These are phyloP conservation scores for Argyra leucocephala DNA, from an alignment of 2,888 invertebrate genomes.

Conservation along the genomic window DNA sequence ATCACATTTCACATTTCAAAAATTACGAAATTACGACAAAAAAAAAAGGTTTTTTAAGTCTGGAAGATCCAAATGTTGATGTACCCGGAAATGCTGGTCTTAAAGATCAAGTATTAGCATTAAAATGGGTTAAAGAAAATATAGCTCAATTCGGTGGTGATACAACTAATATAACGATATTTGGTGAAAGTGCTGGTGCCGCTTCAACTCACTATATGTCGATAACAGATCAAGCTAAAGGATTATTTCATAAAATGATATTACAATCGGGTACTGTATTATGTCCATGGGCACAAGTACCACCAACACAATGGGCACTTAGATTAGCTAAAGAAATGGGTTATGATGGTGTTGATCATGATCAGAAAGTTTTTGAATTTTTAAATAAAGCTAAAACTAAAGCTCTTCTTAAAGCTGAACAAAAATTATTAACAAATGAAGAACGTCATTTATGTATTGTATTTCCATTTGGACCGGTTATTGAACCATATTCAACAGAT, in stretches of 20 bases:
- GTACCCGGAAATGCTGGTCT: slow-evolving; percentile 49
- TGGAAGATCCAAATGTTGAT: slow-evolving; percentile 43
- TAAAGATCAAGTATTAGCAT: slow-evolving; percentile 47
- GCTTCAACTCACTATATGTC: slow-evolving; percentile 45
- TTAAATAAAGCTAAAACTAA: slow-evolving; percentile 37
- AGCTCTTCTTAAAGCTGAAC: slow-evolving; percentile 35
- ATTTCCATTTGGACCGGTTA: slow-evolving; percentile 36
- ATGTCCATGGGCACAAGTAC: slow-evolving; percentile 37
- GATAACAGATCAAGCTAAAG: slow-evolving; percentile 44
- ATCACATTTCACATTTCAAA: no score
- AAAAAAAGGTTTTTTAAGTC: slow-evolving; percentile 36
- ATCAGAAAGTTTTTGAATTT: slow-evolving; percentile 37
- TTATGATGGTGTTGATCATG: slow-evolving; percentile 35
- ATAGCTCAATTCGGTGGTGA: slow-evolving; percentile 47
- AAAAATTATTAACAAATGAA: slow-evolving; percentile 36
- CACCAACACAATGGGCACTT: slow-evolving; percentile 33
- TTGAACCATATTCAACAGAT: slow-evolving; percentile 36
- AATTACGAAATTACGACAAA: no score
- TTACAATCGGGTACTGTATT: slow-evolving; percentile 38
- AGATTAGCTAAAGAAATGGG: slow-evolving; percentile 38
- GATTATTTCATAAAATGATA: slow-evolving; percentile 39
- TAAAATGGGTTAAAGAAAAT: slow-evolving; percentile 47
- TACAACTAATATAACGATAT: slow-evolving; percentile 46
- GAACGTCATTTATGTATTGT: slow-evolving; percentile 35
- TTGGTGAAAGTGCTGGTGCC: slow-evolving; percentile 48